phyloP scores from a whole-genome alignment of 2,888 invertebrate genomes.

The Physocephala rufipes region DNA sequence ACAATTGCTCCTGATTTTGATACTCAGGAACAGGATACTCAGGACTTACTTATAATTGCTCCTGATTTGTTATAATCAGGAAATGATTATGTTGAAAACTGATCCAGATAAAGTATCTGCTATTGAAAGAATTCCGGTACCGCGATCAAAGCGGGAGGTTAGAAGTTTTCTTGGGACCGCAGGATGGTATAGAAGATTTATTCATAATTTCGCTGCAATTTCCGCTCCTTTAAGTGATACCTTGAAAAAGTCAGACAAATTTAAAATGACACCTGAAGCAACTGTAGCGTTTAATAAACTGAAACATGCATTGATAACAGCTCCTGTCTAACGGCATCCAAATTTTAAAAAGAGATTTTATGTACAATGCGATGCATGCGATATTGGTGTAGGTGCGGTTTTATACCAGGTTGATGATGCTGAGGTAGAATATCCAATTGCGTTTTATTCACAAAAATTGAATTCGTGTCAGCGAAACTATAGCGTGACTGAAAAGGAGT shows the following conservation, averaged over 20 bases:
- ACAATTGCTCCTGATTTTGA: not conserved
- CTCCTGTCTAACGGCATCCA: slow-evolving; percentile 33
- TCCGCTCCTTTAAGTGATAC: slow-evolving; percentile 32
- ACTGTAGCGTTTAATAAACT: slow-evolving; percentile 35
- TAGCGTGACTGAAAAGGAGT: slow-evolving; percentile 41
- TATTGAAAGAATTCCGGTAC: no score
- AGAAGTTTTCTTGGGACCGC: no score
- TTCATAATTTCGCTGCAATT: slow-evolving; percentile 34
- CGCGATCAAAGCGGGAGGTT: no score
- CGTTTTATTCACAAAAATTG: slow-evolving; percentile 40
- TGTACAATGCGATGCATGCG: slow-evolving; percentile 42
- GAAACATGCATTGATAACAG: slow-evolving; percentile 28
- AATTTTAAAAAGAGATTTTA: no score
- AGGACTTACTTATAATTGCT: no score
- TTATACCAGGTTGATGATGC: slow-evolving; percentile 34
- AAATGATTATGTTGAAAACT: no score
- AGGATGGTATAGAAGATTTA: slow-evolving; percentile 42
- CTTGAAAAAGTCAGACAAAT: slow-evolving; percentile 15
- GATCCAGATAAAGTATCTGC: no score
- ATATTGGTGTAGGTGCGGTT: slow-evolving; percentile 37
- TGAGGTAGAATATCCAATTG: slow-evolving; percentile 34
- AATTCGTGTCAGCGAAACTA: slow-evolving; percentile 39
- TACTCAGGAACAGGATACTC: no score
- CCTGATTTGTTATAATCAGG: no score
- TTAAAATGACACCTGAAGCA: slow-evolving; percentile 35